These are phyloP conservation scores for Strigamia transsilvanica DNA, from an alignment of 2,888 invertebrate genomes.

Conservation along the genomic window DNA sequence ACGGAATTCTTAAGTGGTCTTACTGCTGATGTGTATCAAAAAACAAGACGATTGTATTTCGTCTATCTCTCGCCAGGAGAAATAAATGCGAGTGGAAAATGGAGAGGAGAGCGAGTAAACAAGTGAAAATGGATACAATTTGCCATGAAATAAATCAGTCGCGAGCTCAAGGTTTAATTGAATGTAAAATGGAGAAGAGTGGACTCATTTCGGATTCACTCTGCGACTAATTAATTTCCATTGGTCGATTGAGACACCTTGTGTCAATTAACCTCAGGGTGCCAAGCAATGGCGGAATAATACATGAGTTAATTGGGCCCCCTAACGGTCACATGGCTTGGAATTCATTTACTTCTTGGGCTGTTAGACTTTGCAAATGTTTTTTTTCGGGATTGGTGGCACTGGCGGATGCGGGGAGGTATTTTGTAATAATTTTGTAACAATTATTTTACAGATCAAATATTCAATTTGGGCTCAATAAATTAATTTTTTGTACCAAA, in stretches of 20 bases:
- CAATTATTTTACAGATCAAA: too few relatives aligned
- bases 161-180: neutral
- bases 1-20: neutral
- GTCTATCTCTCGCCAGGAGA: neutral
- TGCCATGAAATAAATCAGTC: neutral
- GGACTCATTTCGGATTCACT: neutral
- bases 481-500: too few relatives aligned
- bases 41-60: neutral
- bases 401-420: too few relatives aligned
- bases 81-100: neutral
- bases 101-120: too few relatives aligned
- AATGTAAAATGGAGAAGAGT: neutral
- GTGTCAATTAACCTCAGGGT: neutral
- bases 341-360: too few relatives aligned
- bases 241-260: conserved; percentile 16
- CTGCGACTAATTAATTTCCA: conserved; percentile 24
- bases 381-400: too few relatives aligned
- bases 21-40: conserved; percentile 9
- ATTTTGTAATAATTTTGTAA: too few relatives aligned
- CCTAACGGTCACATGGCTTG: too few relatives aligned
- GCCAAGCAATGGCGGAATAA: neutral
- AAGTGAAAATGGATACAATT: neutral
- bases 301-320: too few relatives aligned
- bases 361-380: too few relatives aligned
- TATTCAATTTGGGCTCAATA: too few relatives aligned